A percentile compares a stretch with the other conserved stretches of the same genome.
These are phyloP conservation scores for Dromiciops gliroides DNA, from an alignment of 2,113 vertebrate species.

Conservation along the genomic window DNA sequence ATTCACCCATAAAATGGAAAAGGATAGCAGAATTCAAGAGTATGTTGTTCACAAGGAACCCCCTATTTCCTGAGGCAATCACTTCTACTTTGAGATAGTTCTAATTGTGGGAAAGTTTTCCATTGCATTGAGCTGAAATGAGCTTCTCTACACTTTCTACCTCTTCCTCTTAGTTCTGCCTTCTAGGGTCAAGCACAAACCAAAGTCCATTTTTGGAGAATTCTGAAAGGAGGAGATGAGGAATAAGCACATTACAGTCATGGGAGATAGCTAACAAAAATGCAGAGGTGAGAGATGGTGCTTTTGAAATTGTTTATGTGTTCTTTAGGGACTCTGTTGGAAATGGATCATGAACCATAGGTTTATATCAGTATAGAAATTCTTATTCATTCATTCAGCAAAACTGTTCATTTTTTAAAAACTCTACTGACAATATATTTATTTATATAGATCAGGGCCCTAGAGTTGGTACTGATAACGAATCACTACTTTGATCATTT, in stretches of 20 bases:
- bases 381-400: background rate
- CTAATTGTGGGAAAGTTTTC: background rate
- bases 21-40: background rate
- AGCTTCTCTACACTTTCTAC: background rate
- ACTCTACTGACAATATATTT: background rate
- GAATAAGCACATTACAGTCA: background rate
- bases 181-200: background rate
- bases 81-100: background rate
- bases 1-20: background rate
- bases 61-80: background rate
- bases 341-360: background rate
- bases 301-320: background rate
- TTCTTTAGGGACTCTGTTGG: background rate
- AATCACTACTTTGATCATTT: background rate
- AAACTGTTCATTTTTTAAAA: background rate
- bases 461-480: background rate
- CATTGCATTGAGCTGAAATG: background rate
- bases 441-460: background rate
- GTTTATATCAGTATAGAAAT: background rate
- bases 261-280: background rate
- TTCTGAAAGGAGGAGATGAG: background rate
- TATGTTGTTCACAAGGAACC: background rate
- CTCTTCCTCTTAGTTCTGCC: background rate
- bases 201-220: background rate
- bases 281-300: background rate